Percentiles rank a stretch among this genome's conserved stretches.
phyloP scores from a whole-genome alignment of 2,113 vertebrate genomes.

The Tringa solitaria region DNA sequence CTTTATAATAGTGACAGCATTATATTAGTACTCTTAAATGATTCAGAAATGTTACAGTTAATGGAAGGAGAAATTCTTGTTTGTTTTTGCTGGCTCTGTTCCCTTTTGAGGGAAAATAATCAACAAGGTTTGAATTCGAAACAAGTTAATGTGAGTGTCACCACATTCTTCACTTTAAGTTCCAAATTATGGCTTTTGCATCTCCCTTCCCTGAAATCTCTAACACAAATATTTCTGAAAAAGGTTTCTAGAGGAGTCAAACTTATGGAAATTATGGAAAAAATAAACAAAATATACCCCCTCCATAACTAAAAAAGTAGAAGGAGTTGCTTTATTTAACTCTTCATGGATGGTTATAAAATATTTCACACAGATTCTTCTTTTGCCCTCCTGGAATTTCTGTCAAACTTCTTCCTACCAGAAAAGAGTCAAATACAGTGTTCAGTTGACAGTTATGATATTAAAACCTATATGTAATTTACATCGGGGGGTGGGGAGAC shows the following conservation, averaged over 20 bases:
- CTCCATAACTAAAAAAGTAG: not conserved
- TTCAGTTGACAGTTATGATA: not conserved
- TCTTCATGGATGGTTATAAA: not conserved
- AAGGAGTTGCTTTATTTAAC: not conserved
- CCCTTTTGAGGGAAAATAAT: not conserved
- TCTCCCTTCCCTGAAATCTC: not conserved
- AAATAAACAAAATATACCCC: rapidly evolving
- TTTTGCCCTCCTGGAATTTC: not conserved
- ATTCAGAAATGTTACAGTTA: not conserved
- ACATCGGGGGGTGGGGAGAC: rapidly evolving
- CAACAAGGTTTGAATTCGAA: not conserved
- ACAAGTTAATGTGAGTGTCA: not conserved
- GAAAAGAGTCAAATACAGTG: not conserved
- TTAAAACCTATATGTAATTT: not conserved
- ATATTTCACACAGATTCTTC: not conserved
- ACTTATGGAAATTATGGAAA: not conserved
- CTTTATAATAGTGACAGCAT: not conserved
- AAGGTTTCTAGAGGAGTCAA: not conserved
- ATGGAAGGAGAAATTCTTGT: not conserved
- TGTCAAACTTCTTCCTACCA: not conserved
- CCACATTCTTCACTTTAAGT: not conserved
- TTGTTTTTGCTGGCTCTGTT: not conserved
- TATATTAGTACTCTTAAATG: not conserved
- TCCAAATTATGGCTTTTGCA: not conserved
- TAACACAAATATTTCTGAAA: not conserved